Evolutionary conservation across 2,888 invertebrate genomes (phyloP), one percentile per base, ranked within the genome.

Genomic region (Tetragonula carbonaria): DNA sequence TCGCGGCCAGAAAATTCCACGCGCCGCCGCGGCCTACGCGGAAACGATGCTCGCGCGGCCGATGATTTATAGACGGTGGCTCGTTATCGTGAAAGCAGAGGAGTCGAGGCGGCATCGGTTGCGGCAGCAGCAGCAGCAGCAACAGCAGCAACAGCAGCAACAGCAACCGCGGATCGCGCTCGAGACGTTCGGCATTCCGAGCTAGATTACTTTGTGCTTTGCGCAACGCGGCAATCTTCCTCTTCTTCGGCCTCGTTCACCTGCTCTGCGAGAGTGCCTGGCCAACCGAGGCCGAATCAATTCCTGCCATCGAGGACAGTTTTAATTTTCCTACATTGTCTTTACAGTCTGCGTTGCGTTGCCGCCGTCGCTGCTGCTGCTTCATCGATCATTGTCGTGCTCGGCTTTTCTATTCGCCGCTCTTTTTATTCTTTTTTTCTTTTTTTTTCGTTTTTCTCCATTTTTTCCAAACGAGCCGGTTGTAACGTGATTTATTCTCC

Each of bases 51-150:
- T 78, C 86, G 84, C 86, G 78, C 65, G 86, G 87, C 89, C 85
- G 84, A 92, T 93, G 93, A 94, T 94, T 94, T 93, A 94, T 93
- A 91, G 92, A 90, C 89, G 89, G 87, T 76, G 89, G 92, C 92
- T 93, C 92, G 93, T 94, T 93, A 93, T 93, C 92, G 93, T 91
- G 92, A 92, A 92, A 93, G 92, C 91, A 90, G 88, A 82, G 74
- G 55, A 83, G 86, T 57, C 75, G 72, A 78, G 53, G 81, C 75
- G 67, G 79, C 76, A 84, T 86, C 86, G 84, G 84, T 85, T 78
- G 84, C 81, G 38, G 78, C 70, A 6, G 45, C 67, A 8, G 28
- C 45, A 8, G 8, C 38, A 8, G 8, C 38, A 6, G 38, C 38
- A 0, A 5, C 38, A 38, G 38, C 38, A 38, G 38, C 62, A 62